Evolutionary conservation across 2,888 invertebrate species (phyloP), one percentile per base, ranked within the genome.

Genomic region (Metallyticus violacea): DNA sequence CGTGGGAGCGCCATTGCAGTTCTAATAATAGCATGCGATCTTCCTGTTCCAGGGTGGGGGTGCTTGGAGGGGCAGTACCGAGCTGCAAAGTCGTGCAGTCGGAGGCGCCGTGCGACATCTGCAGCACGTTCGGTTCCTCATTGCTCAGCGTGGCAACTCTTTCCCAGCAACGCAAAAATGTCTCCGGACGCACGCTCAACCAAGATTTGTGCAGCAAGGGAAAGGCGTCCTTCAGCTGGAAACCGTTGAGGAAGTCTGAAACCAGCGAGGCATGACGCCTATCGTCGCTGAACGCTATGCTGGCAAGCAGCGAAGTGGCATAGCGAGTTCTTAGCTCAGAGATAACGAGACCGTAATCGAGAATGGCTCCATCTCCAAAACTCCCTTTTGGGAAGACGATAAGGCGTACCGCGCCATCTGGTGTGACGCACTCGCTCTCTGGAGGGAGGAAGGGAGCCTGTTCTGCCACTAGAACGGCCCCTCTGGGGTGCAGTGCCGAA

Each of bases 171-270:
- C 92, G 90, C 7, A 90, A 89, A 87, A 93, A 93, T 0, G 92
- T 92, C 26, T 92, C 92, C 0, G 92, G 91, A 0, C 92, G 89
- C 4, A 93, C 90, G 82, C 90, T 90, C 26, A 93, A 88, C 92
- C 93, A 93, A 1, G 92, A 91, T 27, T 91, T 90, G 89, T 93
- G 92, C 0, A 93, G 89, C 81, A 92, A 91, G 6, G 92, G 92
- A 87, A 93, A 93, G 1, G 92, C 92, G 85, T 92, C 92, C 88
- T 92, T 92, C 80, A 93, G 88, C 0, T 91, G 91, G 88, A 91
- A 92, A 27, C 89, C 89, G 7, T 88, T 89, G 26, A 92, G 87
- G 85, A 89, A 90, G n/a, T 88, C 88, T 26, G 88, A 85, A 22
- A 90, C 89, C n/a, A 87, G 22, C 22, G 77, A 77, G 28, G 83